Percentiles rank a stretch among this genome's conserved stretches.
These are phyloP conservation scores for Trachurus trachurus DNA, from an alignment of 2,797 vertebrate genomes.

Conservation along the genomic window DNA sequence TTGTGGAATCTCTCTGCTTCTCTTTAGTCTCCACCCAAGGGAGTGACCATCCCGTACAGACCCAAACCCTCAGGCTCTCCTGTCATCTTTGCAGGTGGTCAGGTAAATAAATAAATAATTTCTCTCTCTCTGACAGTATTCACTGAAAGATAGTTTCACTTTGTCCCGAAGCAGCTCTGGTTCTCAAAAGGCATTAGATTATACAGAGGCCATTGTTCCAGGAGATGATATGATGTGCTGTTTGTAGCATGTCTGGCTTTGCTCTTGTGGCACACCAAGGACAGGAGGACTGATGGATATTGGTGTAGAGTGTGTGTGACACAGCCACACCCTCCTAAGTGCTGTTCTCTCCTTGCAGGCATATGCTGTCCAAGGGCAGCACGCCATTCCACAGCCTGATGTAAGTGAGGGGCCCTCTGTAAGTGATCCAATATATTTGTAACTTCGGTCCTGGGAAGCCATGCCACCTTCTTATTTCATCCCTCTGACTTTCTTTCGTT, in stretches of 20 bases:
- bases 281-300: conserved; percentile 58
- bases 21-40: conserved; percentile 93
- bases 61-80: conserved; percentile 97
- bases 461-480: conserved; percentile 76
- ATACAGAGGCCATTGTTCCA: neutral
- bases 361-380: conserved; percentile 98
- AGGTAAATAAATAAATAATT: conserved; percentile 84
- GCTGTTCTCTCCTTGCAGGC: conserved; percentile 91
- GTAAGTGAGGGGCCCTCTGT: conserved; percentile 91
- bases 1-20: conserved; percentile 23
- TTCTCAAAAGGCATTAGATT: conserved; percentile 9
- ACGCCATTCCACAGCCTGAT: conserved; percentile 99
- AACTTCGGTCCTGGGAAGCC: conserved; percentile 76
- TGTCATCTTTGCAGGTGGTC: conserved; percentile 97
- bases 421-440: conserved; percentile 85
- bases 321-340: conserved; percentile 68
- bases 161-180: neutral
- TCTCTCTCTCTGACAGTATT: neutral
- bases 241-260: conserved; percentile 26
- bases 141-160: neutral
- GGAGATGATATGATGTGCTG: neutral
- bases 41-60: conserved; percentile 96
- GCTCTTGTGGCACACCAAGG: conserved; percentile 48
- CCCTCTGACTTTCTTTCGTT: conserved; percentile 52
- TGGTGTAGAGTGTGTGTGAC: conserved; percentile 56